Conservation (phyloP, 2,113 vertebrate genomes). For the Tretioscincus oriximinensis region DNA sequence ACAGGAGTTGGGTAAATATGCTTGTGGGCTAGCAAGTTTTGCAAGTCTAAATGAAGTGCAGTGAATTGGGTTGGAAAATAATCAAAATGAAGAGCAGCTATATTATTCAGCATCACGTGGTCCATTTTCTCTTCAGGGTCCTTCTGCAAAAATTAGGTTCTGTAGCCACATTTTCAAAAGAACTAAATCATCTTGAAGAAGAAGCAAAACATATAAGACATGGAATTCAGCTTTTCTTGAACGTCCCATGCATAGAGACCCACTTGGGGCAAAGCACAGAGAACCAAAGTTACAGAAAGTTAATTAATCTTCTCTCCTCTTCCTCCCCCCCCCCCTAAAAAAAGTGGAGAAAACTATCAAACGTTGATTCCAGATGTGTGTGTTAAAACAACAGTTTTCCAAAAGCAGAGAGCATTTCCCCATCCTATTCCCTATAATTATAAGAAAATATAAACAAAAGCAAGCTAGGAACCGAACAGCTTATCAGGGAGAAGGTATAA, state of each 20-base stretch:
- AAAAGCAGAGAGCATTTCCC: conserved; percentile 26
- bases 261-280: background rate
- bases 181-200: background rate
- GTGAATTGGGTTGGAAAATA: background rate
- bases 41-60: background rate
- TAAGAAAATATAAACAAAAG: conserved; percentile 36
- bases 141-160: background rate
- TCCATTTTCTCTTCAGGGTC: background rate
- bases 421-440: conserved; percentile 32
- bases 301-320: accelerated
- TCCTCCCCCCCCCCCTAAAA: background rate
- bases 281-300: background rate
- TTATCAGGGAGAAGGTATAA: conserved; percentile 34
- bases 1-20: background rate
- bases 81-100: background rate
- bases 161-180: conserved; percentile 6
- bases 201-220: background rate
- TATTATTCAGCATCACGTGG: background rate
- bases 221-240: background rate
- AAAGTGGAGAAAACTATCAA: background rate
- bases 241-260: conserved; percentile 13
- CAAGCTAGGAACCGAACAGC: conserved; percentile 39
- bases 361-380: conserved; percentile 31
- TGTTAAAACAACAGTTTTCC: conserved; percentile 29
- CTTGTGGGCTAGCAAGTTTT: background rate